These are phyloP conservation scores for Stichodactyla mertensii DNA, from an alignment of 64 coral and sea anemone species.

Conservation along the genomic window DNA sequence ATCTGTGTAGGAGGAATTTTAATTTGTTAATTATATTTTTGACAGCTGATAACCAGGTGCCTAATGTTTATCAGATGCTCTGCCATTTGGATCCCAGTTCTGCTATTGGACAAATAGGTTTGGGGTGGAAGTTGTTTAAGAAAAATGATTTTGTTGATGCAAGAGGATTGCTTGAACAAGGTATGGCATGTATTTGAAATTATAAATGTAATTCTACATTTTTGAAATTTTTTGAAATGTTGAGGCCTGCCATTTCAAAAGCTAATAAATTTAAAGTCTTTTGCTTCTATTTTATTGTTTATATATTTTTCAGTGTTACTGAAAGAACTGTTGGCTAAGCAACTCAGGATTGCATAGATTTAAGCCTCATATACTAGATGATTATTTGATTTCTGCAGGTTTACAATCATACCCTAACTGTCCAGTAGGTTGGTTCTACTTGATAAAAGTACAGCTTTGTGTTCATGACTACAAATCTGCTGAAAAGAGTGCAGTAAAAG, in stretches of 20 bases:
- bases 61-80: slow-evolving; percentile 35
- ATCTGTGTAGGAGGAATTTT: not conserved
- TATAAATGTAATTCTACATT: too few relatives aligned
- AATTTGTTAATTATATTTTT: not conserved
- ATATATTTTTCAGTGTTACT: too few relatives aligned
- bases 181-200: not conserved
- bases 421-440: slow-evolving; percentile 34
- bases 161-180: slow-evolving; percentile 25
- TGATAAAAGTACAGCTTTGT: not conserved
- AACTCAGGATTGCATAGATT: too few relatives aligned
- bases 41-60: slow-evolving; percentile 15
- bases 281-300: too few relatives aligned
- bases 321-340: too few relatives aligned
- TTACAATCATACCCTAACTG: slow-evolving; percentile 33
- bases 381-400: not conserved
- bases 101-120: slow-evolving; percentile 31
- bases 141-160: slow-evolving; percentile 26
- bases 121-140: slow-evolving; percentile 31
- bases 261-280: too few relatives aligned
- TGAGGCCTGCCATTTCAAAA: too few relatives aligned
- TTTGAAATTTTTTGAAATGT: too few relatives aligned
- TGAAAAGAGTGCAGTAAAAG: slow-evolving; percentile 36
- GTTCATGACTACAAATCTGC: slow-evolving; percentile 44
- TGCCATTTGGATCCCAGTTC: slow-evolving; percentile 41
- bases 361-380: too few relatives aligned